These are phyloP conservation scores for Furnarius figulus DNA, from an alignment of 2,113 vertebrate species.

Conservation along the genomic window DNA sequence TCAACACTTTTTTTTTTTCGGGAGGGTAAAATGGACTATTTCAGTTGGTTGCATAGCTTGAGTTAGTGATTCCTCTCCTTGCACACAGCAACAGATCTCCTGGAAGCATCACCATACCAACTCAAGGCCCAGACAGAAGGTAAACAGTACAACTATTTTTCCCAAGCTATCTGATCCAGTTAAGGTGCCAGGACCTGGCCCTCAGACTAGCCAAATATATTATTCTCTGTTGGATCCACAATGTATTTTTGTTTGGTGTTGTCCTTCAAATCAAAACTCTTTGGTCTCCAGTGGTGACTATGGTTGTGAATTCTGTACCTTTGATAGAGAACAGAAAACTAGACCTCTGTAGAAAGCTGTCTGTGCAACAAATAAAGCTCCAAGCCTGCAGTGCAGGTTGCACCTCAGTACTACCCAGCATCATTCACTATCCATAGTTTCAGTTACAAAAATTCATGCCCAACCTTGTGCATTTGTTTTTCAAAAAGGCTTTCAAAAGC, in stretches of 20 bases:
- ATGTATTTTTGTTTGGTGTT: not conserved
- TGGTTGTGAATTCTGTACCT: not conserved
- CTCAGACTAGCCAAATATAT: not conserved
- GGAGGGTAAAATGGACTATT: not conserved
- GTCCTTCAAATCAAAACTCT: not conserved
- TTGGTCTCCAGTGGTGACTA: not conserved
- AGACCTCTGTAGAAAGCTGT: not conserved
- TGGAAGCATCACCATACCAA: not conserved
- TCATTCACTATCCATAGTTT: not conserved
- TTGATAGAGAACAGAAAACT: not conserved
- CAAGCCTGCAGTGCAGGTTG: not conserved
- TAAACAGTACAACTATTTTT: not conserved
- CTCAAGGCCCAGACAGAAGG: not conserved
- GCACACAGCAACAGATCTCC: not conserved
- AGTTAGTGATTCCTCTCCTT: not conserved
- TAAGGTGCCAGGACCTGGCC: not conserved
- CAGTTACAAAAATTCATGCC: not conserved
- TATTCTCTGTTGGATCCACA: not conserved
- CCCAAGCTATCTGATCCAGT: not conserved
- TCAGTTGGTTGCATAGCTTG: not conserved
- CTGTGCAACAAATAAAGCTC: not conserved
- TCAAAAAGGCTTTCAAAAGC: not conserved
- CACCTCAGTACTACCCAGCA: not conserved
- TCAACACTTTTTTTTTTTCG: not conserved
- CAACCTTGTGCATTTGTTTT: not conserved